Evolutionary conservation across 2,888 invertebrate species (phyloP).

Genomic region (Troides helena): DNA sequence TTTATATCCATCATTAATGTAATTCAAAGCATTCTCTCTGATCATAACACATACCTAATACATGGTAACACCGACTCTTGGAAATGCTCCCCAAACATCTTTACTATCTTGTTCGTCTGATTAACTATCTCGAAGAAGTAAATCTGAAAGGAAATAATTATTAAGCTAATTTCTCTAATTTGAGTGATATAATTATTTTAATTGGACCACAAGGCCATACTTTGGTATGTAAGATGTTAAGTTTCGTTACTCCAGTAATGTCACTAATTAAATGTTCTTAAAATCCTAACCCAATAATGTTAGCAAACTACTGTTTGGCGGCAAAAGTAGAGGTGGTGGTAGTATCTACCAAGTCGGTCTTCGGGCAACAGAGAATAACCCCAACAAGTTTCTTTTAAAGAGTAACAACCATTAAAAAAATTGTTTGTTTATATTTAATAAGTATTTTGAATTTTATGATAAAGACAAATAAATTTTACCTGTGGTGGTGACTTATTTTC

Average conservation of each 20-base stretch:
- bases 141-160: conserved; percentile 76
- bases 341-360: no score
- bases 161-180: not conserved
- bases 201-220: no score
- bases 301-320: no score
- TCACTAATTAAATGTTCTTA: no score
- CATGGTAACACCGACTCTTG: conserved; percentile 93
- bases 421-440: no score
- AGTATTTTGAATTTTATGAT: not conserved
- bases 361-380: no score
- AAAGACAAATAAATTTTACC: conserved; percentile 39
- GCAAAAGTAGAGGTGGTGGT: no score
- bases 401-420: no score
- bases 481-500: conserved; percentile 93
- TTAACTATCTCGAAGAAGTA: conserved; percentile 96
- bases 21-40: not conserved
- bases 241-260: no score
- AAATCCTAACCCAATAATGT: no score
- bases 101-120: conserved; percentile 95
- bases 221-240: no score
- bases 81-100: conserved; percentile 95
- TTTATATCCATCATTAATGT: not conserved
- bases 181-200: not conserved
- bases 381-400: no score
- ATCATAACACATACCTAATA: conserved; percentile 82